These are phyloP conservation scores for Sebastes minor DNA, from an alignment of 2,797 vertebrate species.

Conservation along the genomic window DNA sequence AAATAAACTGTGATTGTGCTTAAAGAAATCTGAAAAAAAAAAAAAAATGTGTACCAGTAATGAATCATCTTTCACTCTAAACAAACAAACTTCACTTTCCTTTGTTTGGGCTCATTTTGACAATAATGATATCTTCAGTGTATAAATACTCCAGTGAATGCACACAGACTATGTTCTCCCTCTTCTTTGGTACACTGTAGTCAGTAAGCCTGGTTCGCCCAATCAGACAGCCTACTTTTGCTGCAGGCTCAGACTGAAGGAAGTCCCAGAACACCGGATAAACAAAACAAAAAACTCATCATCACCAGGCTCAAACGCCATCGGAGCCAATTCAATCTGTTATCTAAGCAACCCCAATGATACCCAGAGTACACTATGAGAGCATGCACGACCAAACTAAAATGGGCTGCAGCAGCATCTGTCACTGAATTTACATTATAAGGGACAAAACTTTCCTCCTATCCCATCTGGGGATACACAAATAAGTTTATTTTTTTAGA, in stretches of 20 bases:
- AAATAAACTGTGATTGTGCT: slow-evolving; percentile 1
- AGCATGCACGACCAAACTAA: slow-evolving; percentile 21
- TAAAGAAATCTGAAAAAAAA: neutral
- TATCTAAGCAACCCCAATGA: slow-evolving; percentile 38
- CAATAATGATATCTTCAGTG: neutral
- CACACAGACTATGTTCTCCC: neutral
- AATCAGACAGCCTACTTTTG: slow-evolving; percentile 41
- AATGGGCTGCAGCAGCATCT: slow-evolving; percentile 15
- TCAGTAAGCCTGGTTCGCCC: slow-evolving; percentile 7
- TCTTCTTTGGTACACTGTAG: neutral
- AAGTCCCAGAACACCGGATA: slow-evolving; percentile 46
- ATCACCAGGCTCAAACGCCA: slow-evolving; percentile 18
- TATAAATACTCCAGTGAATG: neutral
- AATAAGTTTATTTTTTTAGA: slow-evolving; percentile 6
- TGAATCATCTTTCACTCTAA: neutral
- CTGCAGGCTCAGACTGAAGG: slow-evolving; percentile 38
- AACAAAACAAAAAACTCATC: slow-evolving; percentile 56
- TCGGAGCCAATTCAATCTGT: slow-evolving; percentile 36
- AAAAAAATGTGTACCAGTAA: neutral
- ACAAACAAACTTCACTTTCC: slow-evolving; percentile 1
- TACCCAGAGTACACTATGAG: slow-evolving; percentile 12
- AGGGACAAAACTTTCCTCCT: slow-evolving; percentile 31
- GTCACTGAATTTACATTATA: slow-evolving; percentile 1
- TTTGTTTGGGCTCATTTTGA: neutral
- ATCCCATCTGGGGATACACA: neutral